Conservation (phyloP, 1,140 invertebrate species). For the Zelostemma sp. region DNA sequence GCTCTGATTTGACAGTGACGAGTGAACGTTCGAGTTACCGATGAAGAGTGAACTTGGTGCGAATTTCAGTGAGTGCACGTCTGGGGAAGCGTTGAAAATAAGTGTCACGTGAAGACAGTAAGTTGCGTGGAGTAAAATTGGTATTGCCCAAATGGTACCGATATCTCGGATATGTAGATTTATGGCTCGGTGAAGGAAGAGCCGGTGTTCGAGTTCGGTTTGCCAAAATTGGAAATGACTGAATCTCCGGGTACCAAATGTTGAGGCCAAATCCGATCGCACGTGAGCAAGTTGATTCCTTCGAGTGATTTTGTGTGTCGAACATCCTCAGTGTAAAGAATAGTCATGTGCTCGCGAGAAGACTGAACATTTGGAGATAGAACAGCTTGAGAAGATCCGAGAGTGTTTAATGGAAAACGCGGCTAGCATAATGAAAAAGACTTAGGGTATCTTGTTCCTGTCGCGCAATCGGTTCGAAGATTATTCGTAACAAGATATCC, state of each 20-base stretch:
- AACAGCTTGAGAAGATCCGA: no score
- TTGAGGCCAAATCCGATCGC: not conserved
- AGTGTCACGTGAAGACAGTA: slow-evolving; percentile 17
- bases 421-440: slow-evolving; percentile 19
- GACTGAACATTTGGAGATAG: slow-evolving; percentile 7
- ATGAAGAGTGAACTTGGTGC: slow-evolving; percentile 21
- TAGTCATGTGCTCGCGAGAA: slow-evolving; percentile 9
- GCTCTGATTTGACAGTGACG: slow-evolving; percentile 21
- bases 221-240: not conserved
- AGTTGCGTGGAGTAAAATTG: slow-evolving; percentile 22
- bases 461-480: not conserved
- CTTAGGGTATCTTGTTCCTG: slow-evolving; percentile 6
- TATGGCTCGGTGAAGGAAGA: no score
- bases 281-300: not conserved
- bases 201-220: no score
- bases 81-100: not conserved
- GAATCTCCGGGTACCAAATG: not conserved
- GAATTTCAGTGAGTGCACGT: slow-evolving; percentile 32
- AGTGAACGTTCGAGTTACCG: slow-evolving; percentile 23
- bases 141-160: not conserved
- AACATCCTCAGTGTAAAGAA: not conserved
- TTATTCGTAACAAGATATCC: not conserved
- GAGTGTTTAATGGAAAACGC: slow-evolving; percentile 7
- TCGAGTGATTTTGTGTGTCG: no score
- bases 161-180: no score